phyloP scores from a whole-genome alignment of 2,113 vertebrate genomes.

The Gallinago paraguaiae region DNA sequence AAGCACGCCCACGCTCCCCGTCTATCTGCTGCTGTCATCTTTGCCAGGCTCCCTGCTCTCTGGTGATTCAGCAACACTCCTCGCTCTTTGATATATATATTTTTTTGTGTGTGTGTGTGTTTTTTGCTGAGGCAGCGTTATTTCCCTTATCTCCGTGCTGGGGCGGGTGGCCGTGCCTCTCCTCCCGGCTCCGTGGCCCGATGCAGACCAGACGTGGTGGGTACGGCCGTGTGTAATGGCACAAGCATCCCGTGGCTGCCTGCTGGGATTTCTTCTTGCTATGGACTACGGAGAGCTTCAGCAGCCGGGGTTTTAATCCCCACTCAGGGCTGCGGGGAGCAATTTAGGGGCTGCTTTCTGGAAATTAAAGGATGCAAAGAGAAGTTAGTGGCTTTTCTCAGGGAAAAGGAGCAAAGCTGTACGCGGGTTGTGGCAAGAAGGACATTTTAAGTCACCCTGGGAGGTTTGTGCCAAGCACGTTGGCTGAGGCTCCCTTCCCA shows the following conservation, averaged over 20 bases:
- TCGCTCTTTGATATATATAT: neutral
- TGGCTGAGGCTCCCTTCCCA: neutral
- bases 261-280: neutral
- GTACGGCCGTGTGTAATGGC: rapidly evolving
- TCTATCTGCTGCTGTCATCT: neutral
- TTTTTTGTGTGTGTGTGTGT: neutral
- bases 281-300: rapidly evolving
- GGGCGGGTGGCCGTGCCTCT: neutral
- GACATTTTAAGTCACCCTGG: neutral
- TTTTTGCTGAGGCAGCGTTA: neutral
- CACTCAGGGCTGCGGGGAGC: neutral
- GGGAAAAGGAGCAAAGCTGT: neutral
- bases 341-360: neutral
- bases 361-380: neutral
- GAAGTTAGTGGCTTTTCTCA: neutral
- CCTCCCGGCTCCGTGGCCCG: rapidly evolving
- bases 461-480: neutral
- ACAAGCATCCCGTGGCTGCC: neutral
- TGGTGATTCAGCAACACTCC: neutral
- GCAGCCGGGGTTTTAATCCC: neutral
- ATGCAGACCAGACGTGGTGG: rapidly evolving
- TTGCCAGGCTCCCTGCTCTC: neutral
- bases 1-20: rapidly evolving
- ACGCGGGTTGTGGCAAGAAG: rapidly evolving
- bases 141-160: neutral